Evolutionary conservation across 2,113 vertebrate species (phyloP).

Genomic region (Campylorhamphus procurvoides): DNA sequence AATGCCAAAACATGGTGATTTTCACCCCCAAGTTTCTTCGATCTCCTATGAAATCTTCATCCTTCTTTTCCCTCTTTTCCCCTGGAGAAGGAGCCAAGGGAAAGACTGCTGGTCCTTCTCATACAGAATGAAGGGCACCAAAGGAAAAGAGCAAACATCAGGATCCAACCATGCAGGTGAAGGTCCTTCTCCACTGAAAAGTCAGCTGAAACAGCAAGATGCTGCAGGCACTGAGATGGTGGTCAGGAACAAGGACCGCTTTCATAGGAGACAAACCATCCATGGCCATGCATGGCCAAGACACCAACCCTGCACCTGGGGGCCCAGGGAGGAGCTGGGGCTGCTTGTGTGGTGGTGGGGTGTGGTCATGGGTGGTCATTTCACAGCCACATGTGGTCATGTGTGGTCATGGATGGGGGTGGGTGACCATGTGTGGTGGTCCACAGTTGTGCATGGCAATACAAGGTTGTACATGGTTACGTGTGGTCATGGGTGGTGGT

Average conservation of each 20-base stretch:
- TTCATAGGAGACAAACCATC: neutral
- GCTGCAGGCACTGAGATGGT: neutral
- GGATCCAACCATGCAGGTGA: neutral
- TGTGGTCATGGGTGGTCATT: neutral
- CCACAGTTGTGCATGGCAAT: neutral
- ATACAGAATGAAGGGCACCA: neutral
- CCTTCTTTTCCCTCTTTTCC: neutral
- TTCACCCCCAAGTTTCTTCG: neutral
- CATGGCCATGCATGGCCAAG: neutral
- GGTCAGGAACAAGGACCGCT: neutral
- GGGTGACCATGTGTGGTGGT: accelerated
- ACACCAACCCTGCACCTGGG: neutral
- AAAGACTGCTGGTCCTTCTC: neutral
- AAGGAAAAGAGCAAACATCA: neutral
- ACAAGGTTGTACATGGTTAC: accelerated
- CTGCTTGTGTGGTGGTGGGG: neutral
- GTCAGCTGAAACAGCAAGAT: too few species aligned
- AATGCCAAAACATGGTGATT: neutral
- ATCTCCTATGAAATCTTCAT: neutral
- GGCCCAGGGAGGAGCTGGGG: neutral
- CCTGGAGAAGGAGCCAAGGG: accelerated
- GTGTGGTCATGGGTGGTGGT: neutral
- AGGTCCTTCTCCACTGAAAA: neutral
- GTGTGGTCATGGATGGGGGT: neutral
- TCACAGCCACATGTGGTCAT: accelerated